These are phyloP conservation scores for Drosophila paramelanica DNA, from an alignment of 2,888 invertebrate species.

Conservation along the genomic window DNA sequence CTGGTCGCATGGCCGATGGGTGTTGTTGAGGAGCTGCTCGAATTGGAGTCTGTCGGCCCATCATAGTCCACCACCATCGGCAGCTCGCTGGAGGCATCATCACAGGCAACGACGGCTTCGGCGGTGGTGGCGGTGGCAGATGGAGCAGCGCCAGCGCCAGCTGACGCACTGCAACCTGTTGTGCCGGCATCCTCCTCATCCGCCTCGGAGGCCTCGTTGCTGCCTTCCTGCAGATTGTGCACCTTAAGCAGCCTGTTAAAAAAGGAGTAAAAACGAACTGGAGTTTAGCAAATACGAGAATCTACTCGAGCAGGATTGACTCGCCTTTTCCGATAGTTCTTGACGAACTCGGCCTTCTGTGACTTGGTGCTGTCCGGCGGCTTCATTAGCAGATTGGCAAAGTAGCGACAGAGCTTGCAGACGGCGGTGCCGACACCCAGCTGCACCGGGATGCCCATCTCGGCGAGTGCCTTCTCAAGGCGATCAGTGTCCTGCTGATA, in stretches of 20 bases:
- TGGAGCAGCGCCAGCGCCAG: constrained; percentile 14
- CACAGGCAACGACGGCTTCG: constrained; percentile 10
- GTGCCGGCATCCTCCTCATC: constrained; percentile 70
- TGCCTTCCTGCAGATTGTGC: constrained; percentile 88
- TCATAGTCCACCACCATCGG: constrained; percentile 82
- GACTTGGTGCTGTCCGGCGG: constrained; percentile 86
- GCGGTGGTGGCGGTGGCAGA: constrained; percentile 3
- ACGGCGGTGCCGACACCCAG: constrained; percentile 90
- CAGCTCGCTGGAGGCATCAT: constrained; percentile 71
- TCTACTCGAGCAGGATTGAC: constrained; percentile 16
- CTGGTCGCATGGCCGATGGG: constrained; percentile 34
- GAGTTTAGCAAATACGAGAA: background rate
- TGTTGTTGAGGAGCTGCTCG: constrained; percentile 72
- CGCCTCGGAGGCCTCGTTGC: constrained; percentile 82
- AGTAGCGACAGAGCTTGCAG: constrained; percentile 93
- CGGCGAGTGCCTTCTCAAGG: constrained; percentile 87
- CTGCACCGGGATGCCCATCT: constrained; percentile 89
- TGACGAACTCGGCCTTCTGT: constrained; percentile 84
- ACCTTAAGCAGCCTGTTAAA: constrained; percentile 89
- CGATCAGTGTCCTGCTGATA: constrained; percentile 87
- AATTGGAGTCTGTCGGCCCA: constrained; percentile 77
- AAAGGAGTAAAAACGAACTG: too few relatives aligned
- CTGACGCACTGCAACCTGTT: constrained; percentile 36
- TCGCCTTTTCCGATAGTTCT: constrained; percentile 88
- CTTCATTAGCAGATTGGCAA: constrained; percentile 90